These are phyloP conservation scores for Strix uralensis DNA, from an alignment of 2,113 vertebrate species.

Conservation along the genomic window DNA sequence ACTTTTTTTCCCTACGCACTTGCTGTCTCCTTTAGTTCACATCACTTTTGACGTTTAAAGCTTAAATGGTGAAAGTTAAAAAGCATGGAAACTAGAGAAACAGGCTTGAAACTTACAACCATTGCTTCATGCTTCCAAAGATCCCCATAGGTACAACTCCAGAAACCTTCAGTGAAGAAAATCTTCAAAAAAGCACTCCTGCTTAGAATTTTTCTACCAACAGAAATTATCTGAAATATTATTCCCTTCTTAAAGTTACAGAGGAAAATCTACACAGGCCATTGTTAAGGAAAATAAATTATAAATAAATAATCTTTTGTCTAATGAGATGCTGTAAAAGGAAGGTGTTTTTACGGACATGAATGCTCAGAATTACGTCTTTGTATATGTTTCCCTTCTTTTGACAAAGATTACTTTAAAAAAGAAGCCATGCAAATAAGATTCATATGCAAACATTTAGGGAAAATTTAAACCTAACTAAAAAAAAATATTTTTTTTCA, in stretches of 20 bases:
- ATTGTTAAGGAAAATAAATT: not conserved
- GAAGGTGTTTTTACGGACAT: not conserved
- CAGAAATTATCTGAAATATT: not conserved
- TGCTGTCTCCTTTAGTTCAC: conserved; percentile 8
- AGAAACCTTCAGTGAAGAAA: not conserved
- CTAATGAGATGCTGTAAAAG: not conserved
- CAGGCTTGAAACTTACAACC: not conserved
- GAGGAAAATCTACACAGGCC: not conserved
- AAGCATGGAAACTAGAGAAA: not conserved
- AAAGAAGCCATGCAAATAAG: not conserved
- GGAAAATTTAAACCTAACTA: not conserved
- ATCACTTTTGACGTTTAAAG: conserved; percentile 21
- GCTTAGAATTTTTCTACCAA: not conserved
- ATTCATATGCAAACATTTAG: not conserved
- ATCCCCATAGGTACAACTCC: not conserved
- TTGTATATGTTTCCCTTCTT: not conserved
- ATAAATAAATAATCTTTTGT: not conserved
- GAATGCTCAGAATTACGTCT: not conserved
- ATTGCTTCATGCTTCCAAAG: not conserved
- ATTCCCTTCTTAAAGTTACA: not conserved
- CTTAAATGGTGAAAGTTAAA: conserved; percentile 20
- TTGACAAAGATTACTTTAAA: not conserved
- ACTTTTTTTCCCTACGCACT: not conserved
- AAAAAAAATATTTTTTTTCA: not conserved
- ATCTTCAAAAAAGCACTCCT: not conserved